Conservation (phyloP, 2,797 vertebrate genomes). For the Acanthurus leucopareius region DNA sequence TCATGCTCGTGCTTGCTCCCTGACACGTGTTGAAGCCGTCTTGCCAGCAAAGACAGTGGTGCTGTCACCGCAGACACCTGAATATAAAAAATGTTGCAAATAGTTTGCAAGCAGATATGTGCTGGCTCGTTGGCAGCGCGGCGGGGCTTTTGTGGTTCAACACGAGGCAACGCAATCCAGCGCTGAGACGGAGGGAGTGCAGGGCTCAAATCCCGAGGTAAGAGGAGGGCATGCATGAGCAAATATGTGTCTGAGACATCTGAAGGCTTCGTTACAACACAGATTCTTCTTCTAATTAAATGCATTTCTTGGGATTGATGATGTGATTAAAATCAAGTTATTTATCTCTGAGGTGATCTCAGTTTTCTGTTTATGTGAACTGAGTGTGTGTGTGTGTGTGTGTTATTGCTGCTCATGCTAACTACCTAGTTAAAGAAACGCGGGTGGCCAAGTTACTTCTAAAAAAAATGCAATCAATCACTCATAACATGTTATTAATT, state of each 20-base stretch:
- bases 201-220: constrained; percentile 8
- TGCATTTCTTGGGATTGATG: no score
- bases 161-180: constrained; percentile 65
- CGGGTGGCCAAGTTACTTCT: no score
- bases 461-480: no score
- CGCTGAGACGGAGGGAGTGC: constrained; percentile 15
- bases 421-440: no score
- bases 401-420: no score
- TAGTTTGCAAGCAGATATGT: constrained; percentile 73
- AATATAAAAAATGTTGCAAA: constrained; percentile 75
- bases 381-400: no score
- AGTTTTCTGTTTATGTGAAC: no score
- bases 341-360: no score
- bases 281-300: no score
- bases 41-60: constrained; percentile 68
- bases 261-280: neutral
- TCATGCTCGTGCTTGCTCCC: constrained; percentile 80
- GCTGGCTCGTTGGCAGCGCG: constrained; percentile 64
- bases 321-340: no score
- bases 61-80: constrained; percentile 77
- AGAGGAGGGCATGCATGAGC: constrained; percentile 19
- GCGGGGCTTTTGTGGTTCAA: constrained; percentile 61
- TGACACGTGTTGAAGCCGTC: constrained; percentile 65
- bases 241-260: constrained; percentile 22
- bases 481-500: no score